A percentile compares a stretch with the other conserved stretches of the same genome.
Evolutionary conservation across 2,113 vertebrate genomes (phyloP).

Genomic region (Ammodytes dubius): DNA sequence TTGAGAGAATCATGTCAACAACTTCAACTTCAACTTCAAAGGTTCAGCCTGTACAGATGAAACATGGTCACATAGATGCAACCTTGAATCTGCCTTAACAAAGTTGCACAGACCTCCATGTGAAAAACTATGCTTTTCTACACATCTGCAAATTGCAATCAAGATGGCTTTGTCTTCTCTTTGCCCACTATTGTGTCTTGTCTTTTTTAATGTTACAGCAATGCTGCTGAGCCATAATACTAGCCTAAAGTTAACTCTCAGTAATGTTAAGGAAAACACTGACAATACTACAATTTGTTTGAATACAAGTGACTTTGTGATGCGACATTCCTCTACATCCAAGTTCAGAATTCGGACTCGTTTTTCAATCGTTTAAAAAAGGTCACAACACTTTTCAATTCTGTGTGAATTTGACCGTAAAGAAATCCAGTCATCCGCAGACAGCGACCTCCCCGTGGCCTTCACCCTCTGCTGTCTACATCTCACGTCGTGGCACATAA

Average conservation of each 20-base stretch:
- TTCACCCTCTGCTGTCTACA: constrained; percentile 28
- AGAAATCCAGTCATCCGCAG: not conserved
- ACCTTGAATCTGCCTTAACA: too few relatives aligned
- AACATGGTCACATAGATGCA: too few relatives aligned
- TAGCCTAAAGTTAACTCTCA: not conserved
- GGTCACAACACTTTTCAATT: not conserved
- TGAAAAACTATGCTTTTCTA: not conserved
- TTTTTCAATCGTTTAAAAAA: not conserved
- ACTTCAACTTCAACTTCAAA: too few relatives aligned
- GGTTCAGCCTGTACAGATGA: too few relatives aligned
- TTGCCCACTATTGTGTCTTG: not conserved
- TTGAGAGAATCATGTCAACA: too few relatives aligned
- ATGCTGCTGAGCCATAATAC: not conserved
- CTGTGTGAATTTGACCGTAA: not conserved
- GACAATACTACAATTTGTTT: not conserved
- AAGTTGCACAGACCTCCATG: not conserved
- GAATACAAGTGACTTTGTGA: not conserved
- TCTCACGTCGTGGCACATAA: constrained; percentile 48
- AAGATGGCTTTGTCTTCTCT: not conserved
- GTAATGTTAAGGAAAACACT: not conserved
- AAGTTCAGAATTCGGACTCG: not conserved
- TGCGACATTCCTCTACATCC: not conserved
- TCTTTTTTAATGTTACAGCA: not conserved
- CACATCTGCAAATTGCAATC: not conserved
- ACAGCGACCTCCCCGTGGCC: not conserved